These are phyloP conservation scores for Coenonympha arcania DNA, from an alignment of 2,888 invertebrate species.

Conservation along the genomic window DNA sequence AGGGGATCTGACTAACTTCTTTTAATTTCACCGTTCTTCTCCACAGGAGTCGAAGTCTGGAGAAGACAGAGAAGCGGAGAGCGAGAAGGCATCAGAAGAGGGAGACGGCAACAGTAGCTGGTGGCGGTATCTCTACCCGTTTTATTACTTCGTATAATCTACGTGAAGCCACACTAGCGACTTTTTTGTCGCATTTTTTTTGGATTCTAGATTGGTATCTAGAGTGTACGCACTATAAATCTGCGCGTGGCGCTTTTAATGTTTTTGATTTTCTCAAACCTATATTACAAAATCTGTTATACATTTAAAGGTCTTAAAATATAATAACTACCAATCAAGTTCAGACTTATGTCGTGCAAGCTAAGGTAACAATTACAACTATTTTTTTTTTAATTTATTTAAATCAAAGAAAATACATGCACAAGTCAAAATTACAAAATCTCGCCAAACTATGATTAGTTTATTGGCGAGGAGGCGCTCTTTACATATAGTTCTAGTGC, in stretches of 20 bases:
- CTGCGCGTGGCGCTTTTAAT: background rate
- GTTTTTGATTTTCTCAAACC: background rate
- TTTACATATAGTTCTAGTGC: no score
- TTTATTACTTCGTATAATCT: conserved; percentile 70
- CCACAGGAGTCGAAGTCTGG: conserved; percentile 25
- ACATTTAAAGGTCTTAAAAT: no score
- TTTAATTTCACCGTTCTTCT: background rate
- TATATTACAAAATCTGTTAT: no score
- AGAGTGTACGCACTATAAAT: background rate
- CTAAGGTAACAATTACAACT: no score
- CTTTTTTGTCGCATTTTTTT: background rate
- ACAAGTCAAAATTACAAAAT: no score
- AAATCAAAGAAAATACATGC: no score
- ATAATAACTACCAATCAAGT: no score
- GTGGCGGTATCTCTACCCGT: conserved; percentile 75
- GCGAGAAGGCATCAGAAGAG: conserved; percentile 29
- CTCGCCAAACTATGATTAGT: no score
- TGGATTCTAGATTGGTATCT: background rate
- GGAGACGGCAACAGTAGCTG: conserved; percentile 47
- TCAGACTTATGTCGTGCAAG: no score
- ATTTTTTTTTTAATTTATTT: no score
- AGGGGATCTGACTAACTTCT: no score
- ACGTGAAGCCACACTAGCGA: background rate
- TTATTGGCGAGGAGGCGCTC: no score
- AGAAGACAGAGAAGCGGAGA: conserved; percentile 27